phyloP scores from a whole-genome alignment of 2,113 vertebrate genomes.

The Hemiscyllium ocellatum region DNA sequence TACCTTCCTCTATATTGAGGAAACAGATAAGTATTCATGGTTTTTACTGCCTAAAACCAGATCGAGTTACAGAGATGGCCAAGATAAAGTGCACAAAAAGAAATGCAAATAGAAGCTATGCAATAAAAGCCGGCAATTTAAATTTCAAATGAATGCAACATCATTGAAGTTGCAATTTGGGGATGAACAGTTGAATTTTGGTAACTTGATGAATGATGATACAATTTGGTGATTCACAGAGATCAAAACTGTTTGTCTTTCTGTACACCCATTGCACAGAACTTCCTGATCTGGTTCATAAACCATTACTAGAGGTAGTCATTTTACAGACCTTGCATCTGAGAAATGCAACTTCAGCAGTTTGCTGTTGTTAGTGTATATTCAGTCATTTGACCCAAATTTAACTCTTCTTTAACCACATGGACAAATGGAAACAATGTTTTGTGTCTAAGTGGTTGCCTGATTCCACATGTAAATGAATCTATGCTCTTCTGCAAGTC shows the following conservation, averaged over 20 bases:
- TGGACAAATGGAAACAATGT: not conserved
- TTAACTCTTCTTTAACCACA: not conserved
- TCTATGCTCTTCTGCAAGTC: not conserved
- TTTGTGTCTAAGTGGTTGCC: not conserved
- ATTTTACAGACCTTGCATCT: not conserved
- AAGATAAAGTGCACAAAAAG: not conserved
- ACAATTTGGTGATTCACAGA: not conserved
- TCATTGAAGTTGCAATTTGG: no score
- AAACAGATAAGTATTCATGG: not conserved
- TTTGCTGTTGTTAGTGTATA: not conserved
- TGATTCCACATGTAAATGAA: not conserved
- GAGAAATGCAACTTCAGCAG: not conserved
- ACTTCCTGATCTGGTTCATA: not conserved
- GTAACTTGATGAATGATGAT: not conserved
- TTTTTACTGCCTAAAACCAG: not conserved
- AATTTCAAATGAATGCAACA: not conserved
- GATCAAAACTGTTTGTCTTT: not conserved
- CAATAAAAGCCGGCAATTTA: not conserved
- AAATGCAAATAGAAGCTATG: not conserved
- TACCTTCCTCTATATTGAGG: not conserved
- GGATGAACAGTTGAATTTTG: not conserved
- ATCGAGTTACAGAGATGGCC: not conserved
- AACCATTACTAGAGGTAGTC: not conserved
- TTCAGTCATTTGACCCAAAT: not conserved
- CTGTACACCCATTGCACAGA: not conserved